A percentile compares a stretch with the other conserved stretches of the same genome.
Conservation (phyloP, 1,140 invertebrate species). For the Meloidogyne exigua region DNA sequence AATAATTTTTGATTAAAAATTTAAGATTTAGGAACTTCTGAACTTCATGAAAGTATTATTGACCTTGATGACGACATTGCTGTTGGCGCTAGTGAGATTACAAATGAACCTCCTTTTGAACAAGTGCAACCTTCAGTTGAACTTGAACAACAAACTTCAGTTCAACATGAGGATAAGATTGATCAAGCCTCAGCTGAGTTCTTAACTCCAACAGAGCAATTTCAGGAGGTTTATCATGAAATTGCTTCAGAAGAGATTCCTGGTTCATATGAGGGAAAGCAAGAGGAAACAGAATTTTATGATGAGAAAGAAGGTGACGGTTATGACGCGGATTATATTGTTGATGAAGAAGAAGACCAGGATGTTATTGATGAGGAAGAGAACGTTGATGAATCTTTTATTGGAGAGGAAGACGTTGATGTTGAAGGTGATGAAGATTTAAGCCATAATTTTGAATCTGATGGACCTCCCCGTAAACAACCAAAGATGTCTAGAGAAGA, state of each 20-base stretch:
- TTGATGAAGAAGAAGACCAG: slow-evolving; percentile 12
- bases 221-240: neutral
- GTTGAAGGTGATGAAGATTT: slow-evolving; percentile 5
- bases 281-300: slow-evolving; percentile 5
- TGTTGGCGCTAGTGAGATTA: neutral
- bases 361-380: slow-evolving; percentile 4
- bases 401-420: slow-evolving; percentile 9
- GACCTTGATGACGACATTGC: slow-evolving; percentile 10
- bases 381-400: neutral
- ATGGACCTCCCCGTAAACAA: slow-evolving; percentile 17
- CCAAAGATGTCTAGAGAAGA: neutral
- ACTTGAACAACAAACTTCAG: neutral
- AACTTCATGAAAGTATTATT: neutral
- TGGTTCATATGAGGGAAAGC: neutral
- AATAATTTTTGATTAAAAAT: neutral
- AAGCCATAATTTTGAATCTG: neutral
- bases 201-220: neutral
- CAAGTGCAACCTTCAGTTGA: neutral
- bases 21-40: neutral
- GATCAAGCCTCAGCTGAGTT: neutral
- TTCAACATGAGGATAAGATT: neutral
- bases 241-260: neutral
- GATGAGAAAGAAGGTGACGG: neutral
- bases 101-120: neutral
- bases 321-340: slow-evolving; percentile 1